Conservation (phyloP, 2,113 vertebrate genomes). For the Dicentrarchus labrax region DNA sequence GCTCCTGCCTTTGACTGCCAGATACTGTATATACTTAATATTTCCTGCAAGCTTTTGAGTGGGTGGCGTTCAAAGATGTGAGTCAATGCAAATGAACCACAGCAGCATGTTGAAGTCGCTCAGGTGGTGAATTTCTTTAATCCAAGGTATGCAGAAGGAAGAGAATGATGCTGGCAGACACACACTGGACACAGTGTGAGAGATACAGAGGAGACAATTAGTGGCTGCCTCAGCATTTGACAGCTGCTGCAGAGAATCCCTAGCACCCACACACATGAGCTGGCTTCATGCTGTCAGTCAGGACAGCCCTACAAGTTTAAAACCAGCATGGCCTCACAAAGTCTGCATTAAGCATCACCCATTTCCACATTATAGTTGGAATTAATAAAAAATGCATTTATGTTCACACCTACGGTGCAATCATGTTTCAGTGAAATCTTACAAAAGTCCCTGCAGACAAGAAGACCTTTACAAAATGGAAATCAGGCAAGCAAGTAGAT, state of each 20-base stretch:
- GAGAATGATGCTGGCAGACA: not conserved
- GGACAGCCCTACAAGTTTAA: constrained; percentile 4
- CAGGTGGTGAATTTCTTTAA: constrained; percentile 14
- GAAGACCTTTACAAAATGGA: not conserved
- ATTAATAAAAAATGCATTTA: not conserved
- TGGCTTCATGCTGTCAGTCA: constrained; percentile 29
- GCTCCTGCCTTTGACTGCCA: too few species aligned
- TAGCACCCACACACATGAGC: constrained; percentile 21
- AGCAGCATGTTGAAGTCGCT: not conserved
- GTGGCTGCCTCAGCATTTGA: constrained; percentile 24
- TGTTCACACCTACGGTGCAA: too few species aligned
- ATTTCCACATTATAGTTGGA: not conserved
- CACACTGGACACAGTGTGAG: not conserved
- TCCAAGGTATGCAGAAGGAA: constrained; percentile 4
- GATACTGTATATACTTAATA: not conserved
- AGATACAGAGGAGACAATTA: constrained; percentile 31
- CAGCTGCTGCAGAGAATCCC: constrained; percentile 34
- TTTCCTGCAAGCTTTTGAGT: not conserved
- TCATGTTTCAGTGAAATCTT: not conserved
- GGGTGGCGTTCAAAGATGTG: not conserved
- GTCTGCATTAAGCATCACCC: not conserved
- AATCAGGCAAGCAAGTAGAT: not conserved
- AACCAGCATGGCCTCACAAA: constrained; percentile 14
- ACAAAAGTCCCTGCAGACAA: not conserved
- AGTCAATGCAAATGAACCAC: constrained; percentile 8